Evolutionary conservation across 2,888 invertebrate genomes (phyloP).

Genomic region (Eucriotettix oculatus): DNA sequence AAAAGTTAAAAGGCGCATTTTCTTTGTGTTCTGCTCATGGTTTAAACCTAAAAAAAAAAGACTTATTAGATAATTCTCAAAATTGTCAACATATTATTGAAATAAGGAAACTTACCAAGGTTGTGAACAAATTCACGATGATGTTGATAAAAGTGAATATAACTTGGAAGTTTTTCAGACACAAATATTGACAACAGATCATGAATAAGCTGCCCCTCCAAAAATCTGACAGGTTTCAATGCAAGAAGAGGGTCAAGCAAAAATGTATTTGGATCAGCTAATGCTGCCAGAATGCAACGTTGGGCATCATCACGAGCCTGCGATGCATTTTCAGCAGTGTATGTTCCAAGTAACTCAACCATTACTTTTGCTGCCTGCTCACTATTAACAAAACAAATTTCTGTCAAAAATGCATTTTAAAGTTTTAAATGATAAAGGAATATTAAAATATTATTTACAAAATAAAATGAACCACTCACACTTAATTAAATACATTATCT

Average conservation of each 20-base stretch:
- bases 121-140: constrained; percentile 75
- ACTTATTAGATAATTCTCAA: constrained; percentile 9
- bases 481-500: too few species aligned
- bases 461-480: too few species aligned
- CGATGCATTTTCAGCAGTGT: constrained; percentile 92
- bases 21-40: constrained; percentile 88
- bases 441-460: too few species aligned
- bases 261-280: constrained; percentile 91
- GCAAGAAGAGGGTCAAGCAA: constrained; percentile 85
- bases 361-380: constrained; percentile 90
- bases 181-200: constrained; percentile 90
- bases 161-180: constrained; percentile 81
- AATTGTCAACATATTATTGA: neutral
- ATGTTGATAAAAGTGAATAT: constrained; percentile 79
- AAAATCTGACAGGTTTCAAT: constrained; percentile 83
- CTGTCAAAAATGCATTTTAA: too few species aligned
- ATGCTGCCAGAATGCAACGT: constrained; percentile 85
- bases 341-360: constrained; percentile 91
- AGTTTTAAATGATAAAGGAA: too few species aligned
- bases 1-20: constrained; percentile 91
- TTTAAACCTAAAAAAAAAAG: constrained; percentile 44
- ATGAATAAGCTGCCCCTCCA: constrained; percentile 90
- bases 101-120: constrained; percentile 22
- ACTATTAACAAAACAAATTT: constrained; percentile 28
- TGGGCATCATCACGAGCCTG: constrained; percentile 94